These are phyloP conservation scores for Pterois miles DNA, from an alignment of 2,797 vertebrate species.

Conservation along the genomic window DNA sequence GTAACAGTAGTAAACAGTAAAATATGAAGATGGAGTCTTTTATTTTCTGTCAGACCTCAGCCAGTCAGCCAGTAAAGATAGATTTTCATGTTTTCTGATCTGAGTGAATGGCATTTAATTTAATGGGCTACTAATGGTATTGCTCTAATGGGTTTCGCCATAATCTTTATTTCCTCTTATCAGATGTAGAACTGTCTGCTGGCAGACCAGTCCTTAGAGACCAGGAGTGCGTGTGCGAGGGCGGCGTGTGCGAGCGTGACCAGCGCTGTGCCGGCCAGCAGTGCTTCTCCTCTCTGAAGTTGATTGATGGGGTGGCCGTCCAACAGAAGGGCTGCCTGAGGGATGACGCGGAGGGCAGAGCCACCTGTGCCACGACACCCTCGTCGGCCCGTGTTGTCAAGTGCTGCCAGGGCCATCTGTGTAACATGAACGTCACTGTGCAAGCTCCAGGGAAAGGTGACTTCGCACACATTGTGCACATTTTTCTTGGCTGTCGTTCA, in stretches of 20 bases:
- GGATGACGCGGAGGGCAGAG: constrained; percentile 91
- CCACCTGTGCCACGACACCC: constrained; percentile 90
- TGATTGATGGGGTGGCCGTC: constrained; percentile 86
- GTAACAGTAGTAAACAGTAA: no score
- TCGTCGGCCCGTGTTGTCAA: constrained; percentile 89
- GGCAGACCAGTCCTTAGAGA: constrained; percentile 79
- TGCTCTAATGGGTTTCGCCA: constrained; percentile 57
- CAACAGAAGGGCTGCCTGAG: constrained; percentile 96
- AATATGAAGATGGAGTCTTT: neutral
- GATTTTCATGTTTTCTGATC: constrained; percentile 48
- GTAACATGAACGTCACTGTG: constrained; percentile 94
- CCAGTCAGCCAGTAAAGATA: neutral
- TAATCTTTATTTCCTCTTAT: constrained; percentile 52
- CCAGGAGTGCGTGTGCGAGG: constrained; percentile 92
- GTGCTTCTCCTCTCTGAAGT: constrained; percentile 92
- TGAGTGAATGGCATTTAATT: constrained; percentile 71
- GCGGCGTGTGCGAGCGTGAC: constrained; percentile 85
- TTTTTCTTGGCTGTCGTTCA: constrained; percentile 46
- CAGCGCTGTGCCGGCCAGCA: constrained; percentile 91
- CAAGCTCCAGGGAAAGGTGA: constrained; percentile 90
- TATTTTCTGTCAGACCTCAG: neutral
- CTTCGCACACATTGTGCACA: constrained; percentile 56
- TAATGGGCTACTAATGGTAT: constrained; percentile 60
- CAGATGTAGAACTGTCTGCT: constrained; percentile 87
- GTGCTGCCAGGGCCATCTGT: constrained; percentile 97